Evolutionary conservation across 2,113 vertebrate species (phyloP).

Genomic region (Polyodon spathula): DNA sequence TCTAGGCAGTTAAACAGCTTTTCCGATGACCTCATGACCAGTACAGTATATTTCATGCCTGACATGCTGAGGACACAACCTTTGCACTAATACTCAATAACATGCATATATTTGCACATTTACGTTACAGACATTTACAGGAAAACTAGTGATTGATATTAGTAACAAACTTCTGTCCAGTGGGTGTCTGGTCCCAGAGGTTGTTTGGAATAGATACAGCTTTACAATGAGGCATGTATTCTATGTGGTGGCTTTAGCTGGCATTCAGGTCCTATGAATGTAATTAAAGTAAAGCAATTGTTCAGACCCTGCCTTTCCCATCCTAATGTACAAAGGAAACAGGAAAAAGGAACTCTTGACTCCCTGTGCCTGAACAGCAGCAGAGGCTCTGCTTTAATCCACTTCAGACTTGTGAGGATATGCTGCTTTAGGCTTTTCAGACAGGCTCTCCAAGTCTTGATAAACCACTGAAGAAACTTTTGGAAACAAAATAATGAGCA

Average conservation of each 20-base stretch:
- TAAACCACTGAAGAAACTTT: not conserved
- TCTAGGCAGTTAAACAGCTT: too few species aligned
- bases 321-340: slow-evolving; percentile 83
- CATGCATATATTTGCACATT: too few species aligned
- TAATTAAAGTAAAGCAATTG: slow-evolving; percentile 29
- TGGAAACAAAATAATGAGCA: not conserved
- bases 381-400: slow-evolving; percentile 27
- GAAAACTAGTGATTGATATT: too few species aligned
- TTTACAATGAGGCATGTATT: too few species aligned
- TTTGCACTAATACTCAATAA: too few species aligned
- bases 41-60: too few species aligned
- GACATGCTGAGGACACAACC: too few species aligned
- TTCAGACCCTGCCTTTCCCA: slow-evolving; percentile 75
- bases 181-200: too few species aligned
- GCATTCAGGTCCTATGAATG: slow-evolving; percentile 16
- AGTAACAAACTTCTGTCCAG: too few species aligned
- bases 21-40: too few species aligned
- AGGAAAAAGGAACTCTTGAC: slow-evolving; percentile 84
- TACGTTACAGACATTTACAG: too few species aligned
- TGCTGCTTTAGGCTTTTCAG: not conserved
- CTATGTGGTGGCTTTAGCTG: slow-evolving; percentile 7
- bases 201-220: too few species aligned
- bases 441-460: not conserved
- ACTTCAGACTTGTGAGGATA: not conserved
- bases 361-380: slow-evolving; percentile 70